A percentile compares a stretch with the other conserved stretches of the same genome.
phyloP scores from a whole-genome alignment of 35 echinoderm and acorn worm genomes.

The Chiridota heheva region DNA sequence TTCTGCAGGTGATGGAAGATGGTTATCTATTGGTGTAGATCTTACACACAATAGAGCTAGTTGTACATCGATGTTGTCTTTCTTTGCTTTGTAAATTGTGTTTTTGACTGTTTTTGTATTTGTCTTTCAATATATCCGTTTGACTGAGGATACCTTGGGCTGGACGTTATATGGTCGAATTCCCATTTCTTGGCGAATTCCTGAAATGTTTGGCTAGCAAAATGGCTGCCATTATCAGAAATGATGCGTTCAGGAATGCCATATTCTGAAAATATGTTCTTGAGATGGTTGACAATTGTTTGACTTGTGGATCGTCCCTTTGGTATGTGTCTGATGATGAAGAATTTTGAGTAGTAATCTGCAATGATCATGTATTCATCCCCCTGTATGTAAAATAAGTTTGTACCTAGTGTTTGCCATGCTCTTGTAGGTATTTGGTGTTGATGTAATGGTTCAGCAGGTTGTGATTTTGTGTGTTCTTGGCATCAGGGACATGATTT shows the following conservation, averaged over 20 bases:
- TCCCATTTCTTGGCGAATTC: slow-evolving; percentile 7
- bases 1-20: slow-evolving; percentile 60
- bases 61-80: slow-evolving; percentile 19
- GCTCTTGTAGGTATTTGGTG: slow-evolving; percentile 36
- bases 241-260: slow-evolving; percentile 62
- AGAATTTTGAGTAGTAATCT: slow-evolving; percentile 67
- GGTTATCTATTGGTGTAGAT: slow-evolving; percentile 47
- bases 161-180: slow-evolving; percentile 29
- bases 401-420: slow-evolving; percentile 53
- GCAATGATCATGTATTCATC: slow-evolving; percentile 63
- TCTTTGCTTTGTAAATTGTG: slow-evolving; percentile 33
- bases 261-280: slow-evolving; percentile 67
- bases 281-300: slow-evolving; percentile 34
- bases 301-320: slow-evolving; percentile 31
- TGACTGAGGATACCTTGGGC: slow-evolving; percentile 36
- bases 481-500: slow-evolving; percentile 20
- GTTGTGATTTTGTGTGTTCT: too few relatives aligned
- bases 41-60: slow-evolving; percentile 25
- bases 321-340: slow-evolving; percentile 40
- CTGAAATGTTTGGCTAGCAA: background rate
- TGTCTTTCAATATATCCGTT: slow-evolving; percentile 44
- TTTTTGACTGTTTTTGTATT: slow-evolving; percentile 49
- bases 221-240: slow-evolving; percentile 67
- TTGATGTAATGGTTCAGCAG: too few relatives aligned
- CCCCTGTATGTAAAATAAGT: slow-evolving; percentile 49